Percentiles rank a stretch among this genome's conserved stretches.
These are phyloP conservation scores for Homalodisca vitripennis DNA, from an alignment of 1,140 invertebrate species.

Conservation along the genomic window DNA sequence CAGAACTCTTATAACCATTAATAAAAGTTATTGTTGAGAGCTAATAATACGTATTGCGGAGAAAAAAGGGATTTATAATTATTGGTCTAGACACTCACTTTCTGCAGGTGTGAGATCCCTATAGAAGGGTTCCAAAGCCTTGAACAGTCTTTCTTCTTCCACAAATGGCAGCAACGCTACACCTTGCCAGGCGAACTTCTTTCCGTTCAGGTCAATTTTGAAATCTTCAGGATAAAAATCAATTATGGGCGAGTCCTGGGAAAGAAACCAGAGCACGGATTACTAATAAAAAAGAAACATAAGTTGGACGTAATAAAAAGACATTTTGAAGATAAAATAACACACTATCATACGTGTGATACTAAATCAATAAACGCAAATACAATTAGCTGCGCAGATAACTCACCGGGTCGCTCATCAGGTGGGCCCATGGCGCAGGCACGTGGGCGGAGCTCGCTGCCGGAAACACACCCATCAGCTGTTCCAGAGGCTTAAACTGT, in stretches of 20 bases:
- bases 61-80: too few species aligned
- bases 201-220: slow-evolving; percentile 98
- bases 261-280: slow-evolving; percentile 39
- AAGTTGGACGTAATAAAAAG: too few species aligned
- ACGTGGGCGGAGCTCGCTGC: slow-evolving; percentile 94
- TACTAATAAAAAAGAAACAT: slow-evolving; percentile 19
- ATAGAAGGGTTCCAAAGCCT: slow-evolving; percentile 81
- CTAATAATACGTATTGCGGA: too few species aligned
- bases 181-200: slow-evolving; percentile 99
- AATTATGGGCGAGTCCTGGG: slow-evolving; percentile 89
- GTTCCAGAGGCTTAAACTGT: slow-evolving; percentile 96
- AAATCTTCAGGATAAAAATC: slow-evolving; percentile 99
- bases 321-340: too few species aligned
- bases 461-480: slow-evolving; percentile 99
- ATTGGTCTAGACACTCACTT: too few species aligned
- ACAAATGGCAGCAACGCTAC: slow-evolving; percentile 98
- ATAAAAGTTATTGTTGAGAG: too few species aligned
- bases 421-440: slow-evolving; percentile 86
- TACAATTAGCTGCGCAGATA: too few species aligned
- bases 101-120: slow-evolving; percentile 59
- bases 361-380: too few species aligned
- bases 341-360: too few species aligned
- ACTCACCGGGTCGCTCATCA: slow-evolving; percentile 91
- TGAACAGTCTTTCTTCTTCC: slow-evolving; percentile 88
- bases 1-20: too few species aligned